phyloP scores from a whole-genome alignment of 2,888 invertebrate genomes.

The Aspidiotus rigidus region DNA sequence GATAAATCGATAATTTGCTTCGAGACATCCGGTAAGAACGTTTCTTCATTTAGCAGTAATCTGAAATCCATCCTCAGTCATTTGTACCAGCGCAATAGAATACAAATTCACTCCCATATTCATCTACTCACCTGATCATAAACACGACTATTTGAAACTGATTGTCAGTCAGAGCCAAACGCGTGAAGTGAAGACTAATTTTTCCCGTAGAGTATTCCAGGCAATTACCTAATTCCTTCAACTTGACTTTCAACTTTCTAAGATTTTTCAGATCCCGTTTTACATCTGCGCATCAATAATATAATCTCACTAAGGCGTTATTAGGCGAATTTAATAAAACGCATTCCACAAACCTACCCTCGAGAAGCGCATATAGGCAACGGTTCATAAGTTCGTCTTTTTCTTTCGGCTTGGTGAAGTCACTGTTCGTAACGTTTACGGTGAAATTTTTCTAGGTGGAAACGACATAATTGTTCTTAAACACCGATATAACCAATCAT shows the following conservation, averaged over 20 bases:
- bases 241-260: conserved; percentile 19
- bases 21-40: conserved; percentile 1
- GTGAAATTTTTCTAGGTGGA: conserved; percentile 14
- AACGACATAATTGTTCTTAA: not conserved
- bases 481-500: not conserved
- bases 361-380: conserved; percentile 11
- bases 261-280: not conserved
- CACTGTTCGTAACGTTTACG: not conserved
- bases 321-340: not conserved
- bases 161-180: not conserved
- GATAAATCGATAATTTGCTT: conserved; percentile 18
- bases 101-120: too few relatives aligned
- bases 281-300: conserved; percentile 12
- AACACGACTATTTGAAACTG: too few relatives aligned
- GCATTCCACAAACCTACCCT: conserved; percentile 8
- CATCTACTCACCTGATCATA: too few relatives aligned
- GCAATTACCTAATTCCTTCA: conserved; percentile 12
- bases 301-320: not conserved
- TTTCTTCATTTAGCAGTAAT: conserved; percentile 14
- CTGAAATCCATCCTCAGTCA: not conserved
- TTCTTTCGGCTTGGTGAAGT: not conserved
- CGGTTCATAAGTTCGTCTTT: conserved; percentile 3
- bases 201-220: conserved; percentile 11
- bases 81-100: too few relatives aligned
- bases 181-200: not conserved